These are phyloP conservation scores for Hydrolagus colliei DNA, from an alignment of 2,797 vertebrate genomes.

Conservation along the genomic window DNA sequence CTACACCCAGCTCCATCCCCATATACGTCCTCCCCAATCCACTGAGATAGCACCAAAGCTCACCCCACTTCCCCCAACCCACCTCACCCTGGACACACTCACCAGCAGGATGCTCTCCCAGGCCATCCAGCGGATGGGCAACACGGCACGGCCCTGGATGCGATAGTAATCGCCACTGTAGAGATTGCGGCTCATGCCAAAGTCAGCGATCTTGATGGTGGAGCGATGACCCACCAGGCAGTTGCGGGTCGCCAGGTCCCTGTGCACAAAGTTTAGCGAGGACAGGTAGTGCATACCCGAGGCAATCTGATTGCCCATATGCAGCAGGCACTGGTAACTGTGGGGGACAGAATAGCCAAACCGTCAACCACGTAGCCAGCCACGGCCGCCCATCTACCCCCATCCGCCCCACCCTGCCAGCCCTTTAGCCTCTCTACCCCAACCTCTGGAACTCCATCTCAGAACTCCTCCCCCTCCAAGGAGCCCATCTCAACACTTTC, in stretches of 20 bases:
- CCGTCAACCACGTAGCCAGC: neutral
- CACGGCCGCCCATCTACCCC: too few species aligned
- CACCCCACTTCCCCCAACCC: too few species aligned
- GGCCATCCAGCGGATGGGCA: constrained; percentile 62
- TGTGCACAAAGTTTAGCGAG: constrained; percentile 58
- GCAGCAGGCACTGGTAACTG: constrained; percentile 49
- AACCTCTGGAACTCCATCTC: too few species aligned
- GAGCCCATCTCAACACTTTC: too few species aligned
- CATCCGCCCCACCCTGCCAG: neutral
- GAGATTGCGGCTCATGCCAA: constrained; percentile 59
- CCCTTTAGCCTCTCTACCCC: too few species aligned
- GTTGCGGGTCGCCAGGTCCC: constrained; percentile 57
- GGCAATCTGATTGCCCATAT: constrained; percentile 57
- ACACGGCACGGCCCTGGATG: constrained; percentile 56
- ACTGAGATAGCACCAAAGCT: too few species aligned
- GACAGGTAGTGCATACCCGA: constrained; percentile 57
- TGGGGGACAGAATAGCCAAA: neutral
- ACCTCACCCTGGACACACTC: constrained; percentile 31
- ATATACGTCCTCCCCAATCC: too few species aligned
- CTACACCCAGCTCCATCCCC: too few species aligned
- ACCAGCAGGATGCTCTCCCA: constrained; percentile 61
- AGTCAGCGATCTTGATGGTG: constrained; percentile 60
- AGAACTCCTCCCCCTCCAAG: too few species aligned
- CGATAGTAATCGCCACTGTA: constrained; percentile 62
- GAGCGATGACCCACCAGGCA: constrained; percentile 56